phyloP scores from a whole-genome alignment of 2,888 invertebrate genomes.

The Ferdinandea cuprea region DNA sequence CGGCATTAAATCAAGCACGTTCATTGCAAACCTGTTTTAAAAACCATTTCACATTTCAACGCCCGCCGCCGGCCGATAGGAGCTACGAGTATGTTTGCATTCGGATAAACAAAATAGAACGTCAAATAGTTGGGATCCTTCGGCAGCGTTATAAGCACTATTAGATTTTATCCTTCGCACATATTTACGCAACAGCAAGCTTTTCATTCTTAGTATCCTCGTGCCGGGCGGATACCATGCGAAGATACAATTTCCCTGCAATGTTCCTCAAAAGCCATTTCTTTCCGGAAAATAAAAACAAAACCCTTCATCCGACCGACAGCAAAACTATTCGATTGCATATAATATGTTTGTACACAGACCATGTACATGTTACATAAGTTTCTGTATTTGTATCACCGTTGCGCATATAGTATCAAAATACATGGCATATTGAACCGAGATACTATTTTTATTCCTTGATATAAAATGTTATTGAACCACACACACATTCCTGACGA shows the following conservation, averaged over 20 bases:
- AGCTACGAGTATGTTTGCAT: too few species aligned
- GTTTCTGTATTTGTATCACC: not conserved
- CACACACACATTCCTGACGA: constrained; percentile 48
- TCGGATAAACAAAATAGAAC: constrained; percentile 10
- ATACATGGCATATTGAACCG: constrained; percentile 58
- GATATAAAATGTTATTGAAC: constrained; percentile 70
- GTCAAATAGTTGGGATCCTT: constrained; percentile 36
- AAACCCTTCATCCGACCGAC: constrained; percentile 16
- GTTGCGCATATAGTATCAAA: constrained; percentile 16
- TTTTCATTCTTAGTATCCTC: not conserved
- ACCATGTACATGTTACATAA: too few species aligned
- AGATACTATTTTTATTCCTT: constrained; percentile 39
- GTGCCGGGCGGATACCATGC: constrained; percentile 25
- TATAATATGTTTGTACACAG: constrained; percentile 3
- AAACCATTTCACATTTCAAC: too few species aligned
- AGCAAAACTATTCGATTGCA: constrained; percentile 37
- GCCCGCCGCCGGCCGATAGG: too few species aligned
- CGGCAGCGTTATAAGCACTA: constrained; percentile 12
- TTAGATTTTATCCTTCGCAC: constrained; percentile 54
- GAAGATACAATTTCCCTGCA: constrained; percentile 63
- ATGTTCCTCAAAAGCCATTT: constrained; percentile 63
- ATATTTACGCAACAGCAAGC: constrained; percentile 64
- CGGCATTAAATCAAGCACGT: too few species aligned
- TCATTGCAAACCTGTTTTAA: too few species aligned
- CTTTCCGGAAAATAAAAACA: constrained; percentile 50